Base-by-base conservation (phyloP, 2,113 vertebrate genomes). In the Desmodus rotundus region DNA sequence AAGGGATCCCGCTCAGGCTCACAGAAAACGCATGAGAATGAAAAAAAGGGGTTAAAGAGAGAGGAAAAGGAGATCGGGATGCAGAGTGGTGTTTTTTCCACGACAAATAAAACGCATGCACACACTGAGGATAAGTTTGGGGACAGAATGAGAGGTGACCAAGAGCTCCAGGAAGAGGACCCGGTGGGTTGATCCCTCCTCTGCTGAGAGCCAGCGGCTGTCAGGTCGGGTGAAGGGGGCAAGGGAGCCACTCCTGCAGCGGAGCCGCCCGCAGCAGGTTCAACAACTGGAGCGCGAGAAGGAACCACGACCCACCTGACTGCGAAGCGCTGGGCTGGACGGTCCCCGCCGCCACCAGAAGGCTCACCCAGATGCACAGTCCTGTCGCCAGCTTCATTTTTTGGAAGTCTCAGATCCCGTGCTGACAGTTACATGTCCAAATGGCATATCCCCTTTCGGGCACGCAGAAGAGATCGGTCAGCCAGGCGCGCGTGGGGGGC, bases 221-320 rank as follows among this genome's bases (percentile, higher is more conserved):
- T 74, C 89, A 2, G 68, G 41, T 1, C 12, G 50, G 45, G 47
- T 19, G 13, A n/a, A 19, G 38, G 36, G 74, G 58, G 43, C 70
- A 41, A 61, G 47, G 45, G 47, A 72, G 82, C 63, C 19, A 82
- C 47, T 16, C 43, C 54, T 12, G 33, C 80, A 4, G 58, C 76
- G 74, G 4, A 7, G 81, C 74, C 58, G 10, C 58, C 83, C 10
- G 88, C 88, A 3, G 96, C 96, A 70, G 95, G 91, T 94, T 85
- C 74, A 5, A 65, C 88, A 17, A n/a, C 94, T 15, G 67, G 74
- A 58, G 95, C 65, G 61, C 85, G 20, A 74, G 31, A 14, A 47
- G 45, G 81, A 93, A 80, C 68, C 74, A 20, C 80, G 95, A 98
- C 99, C 98, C 99, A 99, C 99, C 99, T 99, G 99, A 99, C 97